Percentiles rank a stretch among this genome's conserved stretches.
Conservation (phyloP, 2,888 invertebrate species). For the Priocnemis perturbator region DNA sequence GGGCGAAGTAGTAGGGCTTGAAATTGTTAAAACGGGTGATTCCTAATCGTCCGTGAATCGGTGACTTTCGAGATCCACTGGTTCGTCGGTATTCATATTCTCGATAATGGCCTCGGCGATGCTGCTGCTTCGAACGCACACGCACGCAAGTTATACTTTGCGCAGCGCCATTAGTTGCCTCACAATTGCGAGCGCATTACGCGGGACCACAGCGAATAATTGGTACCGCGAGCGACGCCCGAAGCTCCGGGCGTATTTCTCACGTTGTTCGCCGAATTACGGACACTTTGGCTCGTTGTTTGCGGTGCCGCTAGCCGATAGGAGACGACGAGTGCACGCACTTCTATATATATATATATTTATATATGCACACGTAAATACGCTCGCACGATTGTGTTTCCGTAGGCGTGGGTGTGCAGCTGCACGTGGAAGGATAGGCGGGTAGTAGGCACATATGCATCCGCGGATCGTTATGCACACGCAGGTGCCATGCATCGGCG, state of each 20-base stretch:
- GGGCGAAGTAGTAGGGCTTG: too few relatives aligned
- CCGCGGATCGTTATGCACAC: too few relatives aligned
- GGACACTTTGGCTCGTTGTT: constrained; percentile 39
- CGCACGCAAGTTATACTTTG: constrained; percentile 34
- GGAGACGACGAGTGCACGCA: too few relatives aligned
- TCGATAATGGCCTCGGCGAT: neutral
- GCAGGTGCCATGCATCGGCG: constrained; percentile 16
- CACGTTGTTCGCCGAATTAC: constrained; percentile 38
- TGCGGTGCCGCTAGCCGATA: neutral
- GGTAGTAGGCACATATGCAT: too few relatives aligned
- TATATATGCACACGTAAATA: too few relatives aligned
- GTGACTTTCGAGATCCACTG: constrained; percentile 5
- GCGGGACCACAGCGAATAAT: constrained; percentile 39
- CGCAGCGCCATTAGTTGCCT: constrained; percentile 46
- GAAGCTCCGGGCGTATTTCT: constrained; percentile 36
- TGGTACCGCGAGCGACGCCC: constrained; percentile 32
- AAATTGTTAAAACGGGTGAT: too few relatives aligned
- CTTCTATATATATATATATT: neutral
- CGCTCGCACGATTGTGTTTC: too few relatives aligned
- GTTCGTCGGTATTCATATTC: constrained; percentile 27
- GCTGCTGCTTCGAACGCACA: constrained; percentile 42
- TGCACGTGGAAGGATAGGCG: too few relatives aligned
- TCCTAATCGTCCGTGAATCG: too few relatives aligned
- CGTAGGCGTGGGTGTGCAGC: too few relatives aligned
- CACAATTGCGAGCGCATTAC: constrained; percentile 37